phyloP scores from a whole-genome alignment of 1,140 invertebrate species.

The Pentalonia nigronervosa region DNA sequence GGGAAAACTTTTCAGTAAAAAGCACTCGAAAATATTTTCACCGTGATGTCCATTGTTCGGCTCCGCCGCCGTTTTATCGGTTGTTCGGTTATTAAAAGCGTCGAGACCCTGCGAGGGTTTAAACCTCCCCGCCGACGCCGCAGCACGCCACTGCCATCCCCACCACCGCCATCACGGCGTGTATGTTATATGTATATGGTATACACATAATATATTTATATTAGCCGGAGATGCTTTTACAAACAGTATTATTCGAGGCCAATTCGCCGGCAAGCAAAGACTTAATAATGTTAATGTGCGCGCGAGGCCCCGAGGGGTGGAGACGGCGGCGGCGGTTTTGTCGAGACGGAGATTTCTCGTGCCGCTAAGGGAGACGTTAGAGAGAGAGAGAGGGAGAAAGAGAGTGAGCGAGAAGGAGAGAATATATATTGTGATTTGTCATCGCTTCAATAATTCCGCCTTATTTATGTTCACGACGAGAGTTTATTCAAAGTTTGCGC shows the following conservation, averaged over 20 bases:
- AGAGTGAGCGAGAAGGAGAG: neutral
- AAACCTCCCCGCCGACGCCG: neutral
- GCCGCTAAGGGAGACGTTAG: too few species aligned
- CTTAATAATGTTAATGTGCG: constrained; percentile 42
- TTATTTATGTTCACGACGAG: constrained; percentile 44
- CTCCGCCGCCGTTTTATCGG: neutral
- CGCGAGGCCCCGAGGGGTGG: neutral
- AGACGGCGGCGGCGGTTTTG: neutral
- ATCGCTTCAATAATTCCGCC: constrained; percentile 55
- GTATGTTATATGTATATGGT: neutral
- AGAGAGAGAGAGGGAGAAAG: neutral
- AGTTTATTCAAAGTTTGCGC: constrained; percentile 55
- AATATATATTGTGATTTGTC: constrained; percentile 49
- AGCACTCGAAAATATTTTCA: constrained; percentile 52
- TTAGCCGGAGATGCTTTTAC: constrained; percentile 1
- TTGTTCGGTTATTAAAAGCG: constrained; percentile 50
- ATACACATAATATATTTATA: constrained; percentile 1
- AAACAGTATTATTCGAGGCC: constrained; percentile 41
- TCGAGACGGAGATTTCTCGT: neutral
- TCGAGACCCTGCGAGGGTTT: constrained; percentile 3
- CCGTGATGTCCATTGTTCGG: constrained; percentile 35
- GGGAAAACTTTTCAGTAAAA: constrained; percentile 47
- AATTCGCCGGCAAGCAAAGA: constrained; percentile 41
- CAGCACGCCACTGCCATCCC: neutral
- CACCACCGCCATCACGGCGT: neutral